Base-by-base conservation (phyloP, 2,113 vertebrate species). In the Phoenicopterus ruber region DNA sequence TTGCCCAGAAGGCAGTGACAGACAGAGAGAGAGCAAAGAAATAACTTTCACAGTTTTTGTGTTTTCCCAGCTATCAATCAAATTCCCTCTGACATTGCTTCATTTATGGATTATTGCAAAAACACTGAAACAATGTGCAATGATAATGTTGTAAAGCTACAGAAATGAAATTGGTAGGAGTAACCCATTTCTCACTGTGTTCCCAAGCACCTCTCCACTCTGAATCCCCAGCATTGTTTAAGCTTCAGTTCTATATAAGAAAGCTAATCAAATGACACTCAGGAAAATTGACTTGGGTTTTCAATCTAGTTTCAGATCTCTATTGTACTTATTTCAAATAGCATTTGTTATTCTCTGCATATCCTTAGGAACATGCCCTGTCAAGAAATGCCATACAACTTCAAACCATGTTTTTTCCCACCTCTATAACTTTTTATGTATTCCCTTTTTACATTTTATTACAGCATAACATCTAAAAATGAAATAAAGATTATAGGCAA, bases 361-460 rank as follows among this genome's bases (percentile, higher is more conserved):
- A 98, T 98, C 96, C 97, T 98, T 97, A 98, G 97, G 96, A 98
- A 97, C 96, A 97, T 97, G 96, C 94, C 96, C 96, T 97, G 96
- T 98, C 97, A 98, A 97, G 96, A 97, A 98, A 97, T 94, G 95
- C 96, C 96, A 95, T 97, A 91, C 92, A 97, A 98, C 97, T 98
- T 98, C 98, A 98, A 98, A 98, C 96, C 79, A 57, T 98, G 97
- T 97, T 98, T 98, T 98, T 97, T 97, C 95, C 96, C 96, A 98
- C 96, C 97, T 98, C 97, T 97, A 96, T 98, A 98, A 98, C 97
- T 97, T 98, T 98, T 98, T 98, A 98, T 98, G 96, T 97, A 98
- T 98, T 98, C 98, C 96, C 97, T 97, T 98, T 98, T 98, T 98
- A 97, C 96, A 98, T 98, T 98, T 98, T 98, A 98, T 98, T 98